Evolutionary conservation across 2,113 vertebrate species (phyloP), one percentile per base, ranked within the genome.

Genomic region (Vidua chalybeata): DNA sequence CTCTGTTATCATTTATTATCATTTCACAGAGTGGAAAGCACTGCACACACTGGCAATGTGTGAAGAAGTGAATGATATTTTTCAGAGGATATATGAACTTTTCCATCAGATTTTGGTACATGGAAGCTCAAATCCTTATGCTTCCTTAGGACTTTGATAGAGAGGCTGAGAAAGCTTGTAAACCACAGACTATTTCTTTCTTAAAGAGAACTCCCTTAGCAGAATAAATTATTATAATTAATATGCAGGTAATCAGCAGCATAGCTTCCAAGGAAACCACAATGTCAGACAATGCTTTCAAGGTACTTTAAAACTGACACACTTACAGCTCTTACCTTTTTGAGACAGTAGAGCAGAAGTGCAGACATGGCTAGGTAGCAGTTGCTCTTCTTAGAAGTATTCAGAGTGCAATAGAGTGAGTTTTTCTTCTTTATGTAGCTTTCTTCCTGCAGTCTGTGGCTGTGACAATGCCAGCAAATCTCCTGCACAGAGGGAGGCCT

Each of bases 1-100:
- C 10, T 86, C 61, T 0, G 4, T 77, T 96, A 80, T 88, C 82
- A 93, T 95, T 90, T 88, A 78, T 96, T 83, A 91, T 66, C 61
- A 66, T 55, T 54, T 54, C 54, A 56, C 28, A 46, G 58, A 73
- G 54, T 76, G 71, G 81, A 87, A 91, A 91, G 68, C 37, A 51
- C 73, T 84, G 90, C 64, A 74, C 23, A 76, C 84, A 19, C 51
- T 69, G 74, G 62, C 54, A 68, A 39, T 7, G 28, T 39, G 31
- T 31, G n/a, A 88, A 92, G 64, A 24, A 72, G 49, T 22, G 37
- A 87, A 46, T 26, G n/a, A 28, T 51, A 9, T 22, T 94, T 95
- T 63, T 76, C 49, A 69, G 24, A 78, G n/a, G 8, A 28, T 31
- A 7, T 52, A 58, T 71, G 64, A 77, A 46, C 41, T 67, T 80